phyloP scores from a whole-genome alignment of 2,888 invertebrate species.

The Magallana nippona region DNA sequence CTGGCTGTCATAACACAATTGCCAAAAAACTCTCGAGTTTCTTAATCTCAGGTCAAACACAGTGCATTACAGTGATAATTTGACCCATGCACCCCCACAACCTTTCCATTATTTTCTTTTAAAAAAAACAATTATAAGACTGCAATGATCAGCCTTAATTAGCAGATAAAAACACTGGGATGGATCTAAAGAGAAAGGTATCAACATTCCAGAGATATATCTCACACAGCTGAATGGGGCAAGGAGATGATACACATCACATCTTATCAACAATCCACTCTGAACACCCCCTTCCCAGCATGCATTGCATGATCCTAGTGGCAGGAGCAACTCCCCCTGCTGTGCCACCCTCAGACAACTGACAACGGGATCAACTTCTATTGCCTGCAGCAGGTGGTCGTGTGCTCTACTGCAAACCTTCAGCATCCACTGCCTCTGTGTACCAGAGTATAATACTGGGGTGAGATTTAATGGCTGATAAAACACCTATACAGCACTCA shows the following conservation, averaged over 20 bases:
- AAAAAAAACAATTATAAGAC: too few relatives aligned
- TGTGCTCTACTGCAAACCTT: background rate
- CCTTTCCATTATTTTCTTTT: too few relatives aligned
- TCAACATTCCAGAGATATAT: background rate
- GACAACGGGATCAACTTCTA: background rate
- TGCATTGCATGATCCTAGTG: conserved; percentile 17
- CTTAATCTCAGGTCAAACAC: background rate
- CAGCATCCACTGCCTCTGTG: background rate
- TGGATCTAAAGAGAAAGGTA: too few relatives aligned
- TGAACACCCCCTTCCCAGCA: conserved; percentile 21
- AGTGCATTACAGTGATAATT: background rate
- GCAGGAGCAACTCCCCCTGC: background rate
- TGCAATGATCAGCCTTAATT: too few relatives aligned
- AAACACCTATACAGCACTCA: background rate
- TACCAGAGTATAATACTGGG: background rate
- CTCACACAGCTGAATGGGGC: background rate
- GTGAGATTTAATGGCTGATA: background rate
- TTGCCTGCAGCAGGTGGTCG: background rate
- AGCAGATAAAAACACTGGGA: too few relatives aligned
- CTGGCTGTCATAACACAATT: background rate
- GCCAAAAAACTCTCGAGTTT: background rate
- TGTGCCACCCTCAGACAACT: background rate
- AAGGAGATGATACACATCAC: background rate
- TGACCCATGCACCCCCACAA: background rate
- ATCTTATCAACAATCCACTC: background rate